Evolutionary conservation across 2,113 vertebrate species (phyloP), one percentile per base, ranked within the genome.

Genomic region (Muscicapa adusta): DNA sequence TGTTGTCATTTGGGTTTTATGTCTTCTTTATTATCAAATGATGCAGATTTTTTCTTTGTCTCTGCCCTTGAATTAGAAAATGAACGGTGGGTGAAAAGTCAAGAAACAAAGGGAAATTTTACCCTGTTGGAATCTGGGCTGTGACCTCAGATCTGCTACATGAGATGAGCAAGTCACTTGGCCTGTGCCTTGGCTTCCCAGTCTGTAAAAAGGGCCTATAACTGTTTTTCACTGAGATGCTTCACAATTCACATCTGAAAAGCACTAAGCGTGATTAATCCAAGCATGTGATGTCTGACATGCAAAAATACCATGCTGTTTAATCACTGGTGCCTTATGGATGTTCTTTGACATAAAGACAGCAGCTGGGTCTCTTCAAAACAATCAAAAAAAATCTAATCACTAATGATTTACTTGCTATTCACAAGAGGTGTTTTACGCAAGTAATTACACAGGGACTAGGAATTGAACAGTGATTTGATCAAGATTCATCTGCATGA

Each of bases 311-410:
- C 38, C 70, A 83, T 50, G 67, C 90, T 94, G 84, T 70, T 96
- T 95, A 96, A 93, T 95, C 93, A 94, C 61, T 94, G 45, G 26
- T 91, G 91, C 61, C 68, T 94, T 93, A 76, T 93, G 75, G 88
- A 88, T 83, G 72, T 93, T 94, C 88, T 93, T 93, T 95, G 84
- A 95, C 88, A 94, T 90, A 96, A 95, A 96, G 88, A 88, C 85
- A 93, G 94, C 88, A 96, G 93, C 94, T 96, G 96, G 91, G 43
- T 95, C 89, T 96, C 94, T 93, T 96, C 93, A 95, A 91, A 96
- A 96, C 85, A 94, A 94, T 94, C 67, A 12, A 67, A 51, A 93
- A 92, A 96, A 94, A 53, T 90, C 67, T 93, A 92, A 94, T 96
- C 82, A 70, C 82, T 91, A 83, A 94, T 81, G 76, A 95, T 95